A percentile compares a stretch with the other conserved stretches of the same genome.
phyloP scores from a whole-genome alignment of 2,113 vertebrate species.

The Elachura formosa region DNA sequence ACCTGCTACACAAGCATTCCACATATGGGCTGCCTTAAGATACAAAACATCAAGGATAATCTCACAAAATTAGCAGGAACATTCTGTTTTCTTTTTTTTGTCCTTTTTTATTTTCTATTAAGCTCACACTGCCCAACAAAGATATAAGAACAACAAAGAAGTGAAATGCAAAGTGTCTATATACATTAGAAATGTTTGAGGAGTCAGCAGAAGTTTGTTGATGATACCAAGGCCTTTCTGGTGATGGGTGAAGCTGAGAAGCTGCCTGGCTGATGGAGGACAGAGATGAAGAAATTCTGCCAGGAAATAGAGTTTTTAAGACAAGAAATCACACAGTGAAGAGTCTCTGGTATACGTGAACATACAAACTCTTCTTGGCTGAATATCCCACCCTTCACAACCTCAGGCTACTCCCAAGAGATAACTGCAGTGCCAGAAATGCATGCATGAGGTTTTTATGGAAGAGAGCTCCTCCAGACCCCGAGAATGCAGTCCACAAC shows the following conservation, averaged over 20 bases:
- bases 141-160: rapidly evolving
- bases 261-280: neutral
- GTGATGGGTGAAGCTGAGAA: neutral
- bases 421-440: neutral
- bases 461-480: neutral
- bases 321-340: neutral
- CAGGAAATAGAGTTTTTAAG: neutral
- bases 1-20: neutral
- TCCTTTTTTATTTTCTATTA: neutral
- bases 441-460: rapidly evolving
- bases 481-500: neutral
- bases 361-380: neutral
- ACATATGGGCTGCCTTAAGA: neutral
- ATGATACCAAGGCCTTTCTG: neutral
- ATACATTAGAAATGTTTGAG: neutral
- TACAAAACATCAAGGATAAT: neutral
- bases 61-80: neutral
- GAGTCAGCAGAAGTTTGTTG: neutral
- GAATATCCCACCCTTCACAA: neutral
- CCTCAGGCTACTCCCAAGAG: neutral
- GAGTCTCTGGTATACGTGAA: neutral
- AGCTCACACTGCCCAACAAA: neutral
- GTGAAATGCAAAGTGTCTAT: too few relatives aligned
- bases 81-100: neutral
- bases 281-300: neutral